Evolutionary conservation across 2,113 vertebrate species (phyloP).

Genomic region (Thermophis baileyi): DNA sequence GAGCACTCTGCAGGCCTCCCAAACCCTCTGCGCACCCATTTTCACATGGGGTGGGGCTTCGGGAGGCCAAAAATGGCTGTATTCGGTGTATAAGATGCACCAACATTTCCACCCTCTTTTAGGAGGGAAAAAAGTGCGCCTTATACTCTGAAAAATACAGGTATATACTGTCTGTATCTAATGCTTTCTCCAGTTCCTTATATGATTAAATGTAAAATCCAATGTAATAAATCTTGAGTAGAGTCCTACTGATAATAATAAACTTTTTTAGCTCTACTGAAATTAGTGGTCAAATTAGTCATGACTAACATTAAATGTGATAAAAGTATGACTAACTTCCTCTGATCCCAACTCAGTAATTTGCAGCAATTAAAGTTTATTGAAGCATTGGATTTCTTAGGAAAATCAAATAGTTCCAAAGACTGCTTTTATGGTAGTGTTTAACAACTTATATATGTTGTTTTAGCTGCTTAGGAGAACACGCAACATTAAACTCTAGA

Average conservation of each 20-base stretch:
- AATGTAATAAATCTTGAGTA: not conserved
- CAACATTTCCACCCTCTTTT: no score
- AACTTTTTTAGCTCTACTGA: not conserved
- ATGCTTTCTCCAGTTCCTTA: not conserved
- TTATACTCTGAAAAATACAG: no score
- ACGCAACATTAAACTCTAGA: not conserved
- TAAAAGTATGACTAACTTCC: not conserved
- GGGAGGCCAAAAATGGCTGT: no score
- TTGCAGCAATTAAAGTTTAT: not conserved
- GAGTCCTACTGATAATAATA: not conserved
- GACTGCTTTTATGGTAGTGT: not conserved
- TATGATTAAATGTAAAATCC: not conserved
- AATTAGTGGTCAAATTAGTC: not conserved
- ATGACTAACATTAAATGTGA: not conserved
- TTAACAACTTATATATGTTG: not conserved
- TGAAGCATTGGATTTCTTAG: not conserved
- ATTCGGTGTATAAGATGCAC: no score
- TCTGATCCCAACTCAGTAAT: not conserved
- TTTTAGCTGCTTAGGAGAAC: not conserved
- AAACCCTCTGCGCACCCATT: no score
- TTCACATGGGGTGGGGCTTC: no score
- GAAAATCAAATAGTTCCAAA: not conserved
- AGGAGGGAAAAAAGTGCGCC: no score
- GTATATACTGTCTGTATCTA: not conserved
- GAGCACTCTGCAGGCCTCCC: no score